Base-by-base conservation (phyloP, 2,797 vertebrate species). In the Sebastes trivittatus region DNA sequence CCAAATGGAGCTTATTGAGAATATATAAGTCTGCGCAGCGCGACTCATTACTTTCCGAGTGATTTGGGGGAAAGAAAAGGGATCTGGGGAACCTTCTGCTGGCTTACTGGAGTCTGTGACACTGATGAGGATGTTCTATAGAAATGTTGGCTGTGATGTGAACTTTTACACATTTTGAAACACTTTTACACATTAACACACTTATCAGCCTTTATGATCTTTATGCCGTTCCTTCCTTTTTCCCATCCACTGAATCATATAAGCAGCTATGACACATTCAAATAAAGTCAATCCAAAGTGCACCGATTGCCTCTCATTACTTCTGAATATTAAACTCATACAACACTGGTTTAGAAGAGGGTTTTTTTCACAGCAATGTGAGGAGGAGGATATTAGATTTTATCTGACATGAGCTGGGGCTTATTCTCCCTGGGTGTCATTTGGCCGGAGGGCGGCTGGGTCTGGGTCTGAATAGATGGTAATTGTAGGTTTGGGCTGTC, bases 401-500 rank as follows among this genome's bases (percentile, higher is more conserved):
- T 90, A 92, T 95, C 94, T 94, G 93, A 95, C 94, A 89, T 92
- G 93, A 90, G 90, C 88, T 94, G 92, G 80, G 84, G 86, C 90
- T 95, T 91, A 95, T 95, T 96, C 90, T 89, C 91, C 87, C 94
- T 94, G 93, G 88, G 91, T 94, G 89, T 95, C 89, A 94, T 88
- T 93, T 69, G 81, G 91, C 94, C 23, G 38, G 69, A 71, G 91
- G 95, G 91, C 83, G 85, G 86, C 87, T 90, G 94, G 93, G 92
- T 93, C 90, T 96, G 95, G 93, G 92, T 93, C 90, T 96, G 95
- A 94, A 96, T 92, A 95, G 78, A 94, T 95, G 96, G 94, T 95
- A 96, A 97, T 97, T 96, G 96, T 94, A 95, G 94, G 88, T 94
- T 95, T 92, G 95, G 94, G 95, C 94, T 95, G 95, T 97, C 91